Base-by-base conservation (phyloP, 2,113 vertebrate species). In the Maccullochella peelii region DNA sequence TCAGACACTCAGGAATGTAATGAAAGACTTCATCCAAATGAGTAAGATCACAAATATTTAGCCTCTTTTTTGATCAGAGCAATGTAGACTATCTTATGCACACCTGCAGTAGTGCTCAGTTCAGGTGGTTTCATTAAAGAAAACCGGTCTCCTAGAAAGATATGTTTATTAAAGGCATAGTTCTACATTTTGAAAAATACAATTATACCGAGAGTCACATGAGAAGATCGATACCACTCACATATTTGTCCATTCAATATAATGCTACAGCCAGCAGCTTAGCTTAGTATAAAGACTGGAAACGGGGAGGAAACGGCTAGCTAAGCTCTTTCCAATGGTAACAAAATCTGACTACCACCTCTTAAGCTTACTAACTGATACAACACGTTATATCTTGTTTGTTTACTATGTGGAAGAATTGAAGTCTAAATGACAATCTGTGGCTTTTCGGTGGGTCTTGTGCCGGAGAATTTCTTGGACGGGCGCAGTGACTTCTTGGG, bases 221-320 rank as follows among this genome's bases (percentile, higher is more conserved):
- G 8, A 80, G 27, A 66, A 44, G n/a, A 16, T 47, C 7, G 6
- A 30, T 27, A n/a, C 23, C 12, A 44, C 12, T 18, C 42, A 47
- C 12, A 30, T 5, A 54, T 25, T 44, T 61, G 57, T n/a, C 15
- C 40, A n/a, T 50, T 49, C 7, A n/a, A 36, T 54, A 30, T 20
- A 36, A 33, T 9, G 50, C 20, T 21, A 42, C 42, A 80, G 18
- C 14, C 38, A n/a, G 58, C 38, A 72, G 50, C 52, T 20, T 63
- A 76, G 52, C 30, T 73, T 30, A 44, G 63, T 42, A 69, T 25
- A 58, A 69, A 47, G 0, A 23, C 6, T 55, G 25, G 18, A 66
- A 65, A 85, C 15, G 47, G 21, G 50, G 18, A 33, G 25, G 18
- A 66, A 65, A 85, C 20, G 47, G 21, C 69, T n/a, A n/a, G 21